Evolutionary conservation across 2,888 invertebrate genomes (phyloP).

Genomic region (Spodoptera littoralis): DNA sequence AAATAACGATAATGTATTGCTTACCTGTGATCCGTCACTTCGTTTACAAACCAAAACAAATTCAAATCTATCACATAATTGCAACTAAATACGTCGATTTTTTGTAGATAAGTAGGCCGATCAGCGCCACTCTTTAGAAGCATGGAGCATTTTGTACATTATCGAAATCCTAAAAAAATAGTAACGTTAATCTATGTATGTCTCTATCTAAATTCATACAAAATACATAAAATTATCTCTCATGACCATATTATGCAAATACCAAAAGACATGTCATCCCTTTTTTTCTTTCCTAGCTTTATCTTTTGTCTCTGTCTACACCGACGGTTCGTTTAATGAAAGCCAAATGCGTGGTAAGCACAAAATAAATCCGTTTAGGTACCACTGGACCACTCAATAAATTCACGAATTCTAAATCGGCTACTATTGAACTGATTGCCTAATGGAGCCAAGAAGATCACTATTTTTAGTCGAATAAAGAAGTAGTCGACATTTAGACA

Average conservation of each 20-base stretch:
- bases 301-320: conserved; percentile 34
- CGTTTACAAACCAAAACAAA: too few species aligned
- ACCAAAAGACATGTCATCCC: conserved; percentile 8
- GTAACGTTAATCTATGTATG: too few species aligned
- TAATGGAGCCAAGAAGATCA: conserved; percentile 58
- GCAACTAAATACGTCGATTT: too few species aligned
- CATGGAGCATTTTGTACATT: too few species aligned
- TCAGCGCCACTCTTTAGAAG: too few species aligned
- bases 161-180: too few species aligned
- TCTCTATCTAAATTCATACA: too few species aligned
- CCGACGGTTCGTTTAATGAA: conserved; percentile 45
- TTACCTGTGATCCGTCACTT: too few species aligned
- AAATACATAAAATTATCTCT: too few species aligned
- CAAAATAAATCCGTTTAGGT: conserved; percentile 73
- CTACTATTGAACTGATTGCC: conserved; percentile 69
- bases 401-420: conserved; percentile 70
- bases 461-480: conserved; percentile 55
- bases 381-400: conserved; percentile 66
- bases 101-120: too few species aligned
- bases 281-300: conserved; percentile 1
- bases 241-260: conserved; percentile 42
- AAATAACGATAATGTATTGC: too few species aligned
- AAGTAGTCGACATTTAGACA: conserved; percentile 9
- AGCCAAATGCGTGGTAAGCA: conserved; percentile 66
- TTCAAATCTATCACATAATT: too few species aligned